Conservation (phyloP, 2,797 vertebrate species). For the Scleropages formosus region DNA sequence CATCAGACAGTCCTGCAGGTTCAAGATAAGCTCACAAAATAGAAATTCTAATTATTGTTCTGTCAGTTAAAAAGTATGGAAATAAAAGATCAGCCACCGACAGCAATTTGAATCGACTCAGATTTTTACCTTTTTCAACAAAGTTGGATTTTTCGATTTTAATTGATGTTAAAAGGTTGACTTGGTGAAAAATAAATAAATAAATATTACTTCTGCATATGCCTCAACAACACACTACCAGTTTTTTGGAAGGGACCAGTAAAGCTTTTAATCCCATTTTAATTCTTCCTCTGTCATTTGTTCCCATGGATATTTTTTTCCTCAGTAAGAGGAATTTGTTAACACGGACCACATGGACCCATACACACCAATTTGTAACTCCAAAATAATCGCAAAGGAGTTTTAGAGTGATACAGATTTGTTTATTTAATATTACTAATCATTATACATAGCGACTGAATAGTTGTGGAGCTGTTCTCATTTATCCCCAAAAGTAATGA, state of each 20-base stretch:
- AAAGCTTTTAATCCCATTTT: neutral
- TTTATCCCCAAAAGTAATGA: too few species aligned
- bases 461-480: too few species aligned
- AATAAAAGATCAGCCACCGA: conserved; percentile 42
- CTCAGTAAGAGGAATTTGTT: too few species aligned
- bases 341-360: too few species aligned
- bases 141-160: conserved; percentile 15
- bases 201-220: neutral
- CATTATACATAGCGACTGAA: too few species aligned
- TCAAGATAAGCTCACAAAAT: conserved; percentile 46
- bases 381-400: too few species aligned
- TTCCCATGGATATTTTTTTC: too few species aligned
- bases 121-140: conserved; percentile 30
- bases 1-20: conserved; percentile 40
- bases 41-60: conserved; percentile 52
- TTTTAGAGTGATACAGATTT: too few species aligned
- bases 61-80: conserved; percentile 48
- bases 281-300: too few species aligned
- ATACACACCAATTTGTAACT: too few species aligned
- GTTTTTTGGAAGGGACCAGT: conserved; percentile 3
- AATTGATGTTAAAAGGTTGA: conserved; percentile 20
- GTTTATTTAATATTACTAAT: too few species aligned
- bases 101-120: conserved; percentile 35
- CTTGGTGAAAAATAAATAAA: neutral
- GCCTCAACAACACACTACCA: neutral